Percentiles rank a stretch among this genome's conserved stretches.
phyloP scores from a whole-genome alignment of 2,888 invertebrate species.

The Sussaba pulchella region DNA sequence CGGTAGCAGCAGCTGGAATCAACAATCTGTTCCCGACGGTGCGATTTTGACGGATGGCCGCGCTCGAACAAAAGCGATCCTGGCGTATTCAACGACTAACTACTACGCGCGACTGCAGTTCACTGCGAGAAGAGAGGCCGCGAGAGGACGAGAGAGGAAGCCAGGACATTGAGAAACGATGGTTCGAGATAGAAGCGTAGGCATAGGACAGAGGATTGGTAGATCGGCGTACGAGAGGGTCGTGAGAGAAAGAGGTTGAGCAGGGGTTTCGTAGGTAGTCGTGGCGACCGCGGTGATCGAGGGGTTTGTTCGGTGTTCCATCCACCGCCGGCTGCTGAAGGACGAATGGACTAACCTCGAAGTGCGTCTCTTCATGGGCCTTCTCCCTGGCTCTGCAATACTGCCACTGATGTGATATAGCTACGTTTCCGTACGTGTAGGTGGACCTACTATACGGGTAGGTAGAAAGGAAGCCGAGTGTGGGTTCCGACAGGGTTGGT shows the following conservation, averaged over 20 bases:
- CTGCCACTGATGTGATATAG: slow-evolving; percentile 63
- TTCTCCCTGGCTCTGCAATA: slow-evolving; percentile 21
- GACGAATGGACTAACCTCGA: slow-evolving; percentile 76
- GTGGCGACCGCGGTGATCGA: slow-evolving; percentile 39
- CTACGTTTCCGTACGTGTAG: not conserved
- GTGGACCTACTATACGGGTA: slow-evolving; percentile 24
- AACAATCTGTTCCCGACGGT: slow-evolving; percentile 67
- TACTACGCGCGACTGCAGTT: slow-evolving; percentile 54
- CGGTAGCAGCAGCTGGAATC: slow-evolving; percentile 32
- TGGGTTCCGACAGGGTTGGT: slow-evolving; percentile 71
- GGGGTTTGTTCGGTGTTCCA: slow-evolving; percentile 43
- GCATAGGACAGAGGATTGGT: slow-evolving; percentile 33
- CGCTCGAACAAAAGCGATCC: slow-evolving; percentile 74
- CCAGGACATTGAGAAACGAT: slow-evolving; percentile 4
- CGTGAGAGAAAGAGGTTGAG: slow-evolving; percentile 54
- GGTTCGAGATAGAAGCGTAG: slow-evolving; percentile 39
- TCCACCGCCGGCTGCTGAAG: slow-evolving; percentile 40
- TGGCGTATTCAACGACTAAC: slow-evolving; percentile 70
- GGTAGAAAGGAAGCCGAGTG: slow-evolving; percentile 48
- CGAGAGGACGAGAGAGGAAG: slow-evolving; percentile 21
- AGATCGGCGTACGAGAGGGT: slow-evolving; percentile 57
- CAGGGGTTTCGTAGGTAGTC: slow-evolving; percentile 47
- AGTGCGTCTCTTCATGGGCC: slow-evolving; percentile 54
- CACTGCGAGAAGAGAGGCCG: slow-evolving; percentile 37
- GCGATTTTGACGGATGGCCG: slow-evolving; percentile 75